Evolutionary conservation across 2,888 invertebrate genomes (phyloP).

Genomic region (Cerceris ruficornis): DNA sequence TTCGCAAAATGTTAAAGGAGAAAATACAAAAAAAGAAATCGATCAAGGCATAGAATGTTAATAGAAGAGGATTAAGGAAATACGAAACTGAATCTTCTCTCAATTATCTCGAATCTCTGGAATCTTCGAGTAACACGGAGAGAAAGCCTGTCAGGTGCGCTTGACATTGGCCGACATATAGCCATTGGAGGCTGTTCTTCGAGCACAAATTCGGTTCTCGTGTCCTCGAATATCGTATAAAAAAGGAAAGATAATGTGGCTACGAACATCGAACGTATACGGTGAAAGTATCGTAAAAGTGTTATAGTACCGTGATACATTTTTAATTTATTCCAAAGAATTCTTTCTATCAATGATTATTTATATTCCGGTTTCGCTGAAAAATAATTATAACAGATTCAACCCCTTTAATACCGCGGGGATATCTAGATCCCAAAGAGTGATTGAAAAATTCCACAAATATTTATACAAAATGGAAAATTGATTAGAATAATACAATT

Average conservation of each 20-base stretch:
- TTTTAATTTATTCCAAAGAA: slow-evolving; percentile 15
- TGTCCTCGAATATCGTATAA: slow-evolving; percentile 19
- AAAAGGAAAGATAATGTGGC: slow-evolving; percentile 10
- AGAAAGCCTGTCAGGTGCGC: slow-evolving; percentile 57
- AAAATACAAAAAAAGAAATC: too few relatives aligned
- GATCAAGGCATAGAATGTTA: background rate
- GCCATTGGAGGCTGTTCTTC: slow-evolving; percentile 20
- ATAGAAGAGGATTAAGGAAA: background rate
- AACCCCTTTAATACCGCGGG: too few relatives aligned
- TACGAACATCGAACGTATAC: background rate
- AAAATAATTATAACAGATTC: background rate
- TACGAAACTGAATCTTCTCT: background rate
- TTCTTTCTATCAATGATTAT: background rate
- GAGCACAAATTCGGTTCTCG: slow-evolving; percentile 34
- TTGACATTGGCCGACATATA: slow-evolving; percentile 52
- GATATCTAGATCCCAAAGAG: too few relatives aligned
- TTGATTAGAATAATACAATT: too few relatives aligned
- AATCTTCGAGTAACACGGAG: slow-evolving; percentile 29
- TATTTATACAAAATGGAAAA: too few relatives aligned
- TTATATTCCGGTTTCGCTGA: background rate
- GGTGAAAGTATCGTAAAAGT: slow-evolving; percentile 48
- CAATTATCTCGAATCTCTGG: slow-evolving; percentile 10
- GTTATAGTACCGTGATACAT: background rate
- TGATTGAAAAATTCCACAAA: too few relatives aligned
- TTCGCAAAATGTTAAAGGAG: too few relatives aligned